Conservation (phyloP, 2,797 vertebrate species). For the Karalla daura region DNA sequence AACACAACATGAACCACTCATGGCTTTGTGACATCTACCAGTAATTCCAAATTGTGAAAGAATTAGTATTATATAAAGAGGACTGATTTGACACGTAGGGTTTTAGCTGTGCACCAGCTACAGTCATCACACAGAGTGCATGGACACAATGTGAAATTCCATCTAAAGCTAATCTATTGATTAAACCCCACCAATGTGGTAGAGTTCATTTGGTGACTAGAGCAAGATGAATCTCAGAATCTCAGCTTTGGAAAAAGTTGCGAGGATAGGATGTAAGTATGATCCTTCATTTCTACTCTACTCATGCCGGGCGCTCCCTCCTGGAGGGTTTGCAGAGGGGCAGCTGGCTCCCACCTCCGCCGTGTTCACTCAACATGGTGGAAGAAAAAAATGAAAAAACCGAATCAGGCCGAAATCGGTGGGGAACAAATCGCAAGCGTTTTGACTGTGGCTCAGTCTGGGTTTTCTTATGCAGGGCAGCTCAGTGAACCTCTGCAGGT, state of each 20-base stretch:
- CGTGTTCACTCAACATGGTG: too few relatives aligned
- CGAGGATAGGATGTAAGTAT: slow-evolving; percentile 99
- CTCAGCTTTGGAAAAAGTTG: slow-evolving; percentile 97
- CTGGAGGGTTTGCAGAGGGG: slow-evolving; percentile 96
- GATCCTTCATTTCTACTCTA: slow-evolving; percentile 95
- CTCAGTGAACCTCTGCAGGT: slow-evolving; percentile 97
- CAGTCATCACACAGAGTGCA: slow-evolving; percentile 89
- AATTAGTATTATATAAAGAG: slow-evolving; percentile 26
- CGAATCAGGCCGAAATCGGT: too few relatives aligned
- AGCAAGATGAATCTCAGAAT: slow-evolving; percentile 99
- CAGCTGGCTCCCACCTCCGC: slow-evolving; percentile 83
- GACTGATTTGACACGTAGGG: slow-evolving; percentile 59
- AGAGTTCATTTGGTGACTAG: slow-evolving; percentile 99
- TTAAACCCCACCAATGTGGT: slow-evolving; percentile 99
- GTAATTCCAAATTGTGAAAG: slow-evolving; percentile 33
- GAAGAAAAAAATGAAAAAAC: not conserved
- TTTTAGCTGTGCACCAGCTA: slow-evolving; percentile 56
- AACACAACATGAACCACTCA: slow-evolving; percentile 20
- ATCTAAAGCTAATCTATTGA: slow-evolving; percentile 99
- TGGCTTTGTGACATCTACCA: slow-evolving; percentile 26
- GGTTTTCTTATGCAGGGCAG: slow-evolving; percentile 27
- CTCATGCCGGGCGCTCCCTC: slow-evolving; percentile 96
- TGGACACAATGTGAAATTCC: slow-evolving; percentile 97
- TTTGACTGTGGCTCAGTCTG: not conserved
- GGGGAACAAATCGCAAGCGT: not conserved